Evolutionary conservation across 1,140 invertebrate species (phyloP).

Genomic region (Aphelenchoides fujianensis): DNA sequence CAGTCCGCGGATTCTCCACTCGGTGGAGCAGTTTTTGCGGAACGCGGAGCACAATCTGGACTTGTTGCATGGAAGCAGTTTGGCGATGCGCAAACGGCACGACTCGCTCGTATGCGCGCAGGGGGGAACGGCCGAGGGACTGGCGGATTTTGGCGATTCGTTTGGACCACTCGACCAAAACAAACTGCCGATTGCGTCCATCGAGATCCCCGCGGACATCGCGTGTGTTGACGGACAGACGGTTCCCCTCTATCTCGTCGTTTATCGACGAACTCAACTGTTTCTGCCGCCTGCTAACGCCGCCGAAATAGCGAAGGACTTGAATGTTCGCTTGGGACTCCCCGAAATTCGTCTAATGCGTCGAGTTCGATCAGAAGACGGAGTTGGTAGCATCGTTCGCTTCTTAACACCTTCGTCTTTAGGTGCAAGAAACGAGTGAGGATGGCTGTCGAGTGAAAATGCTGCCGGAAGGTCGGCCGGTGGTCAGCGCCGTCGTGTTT

Average conservation of each 20-base stretch:
- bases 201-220: not conserved
- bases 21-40: not conserved
- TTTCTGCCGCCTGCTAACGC: not conserved
- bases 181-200: not conserved
- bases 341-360: not conserved
- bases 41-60: conserved; percentile 6
- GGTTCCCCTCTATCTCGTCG: not conserved
- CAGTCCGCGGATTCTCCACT: not conserved
- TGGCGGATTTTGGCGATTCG: not conserved
- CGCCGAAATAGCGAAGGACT: no score
- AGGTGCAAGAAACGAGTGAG: not conserved
- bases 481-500: not conserved
- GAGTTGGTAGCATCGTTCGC: no score
- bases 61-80: not conserved
- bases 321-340: not conserved
- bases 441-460: not conserved
- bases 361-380: not conserved
- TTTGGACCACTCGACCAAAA: not conserved
- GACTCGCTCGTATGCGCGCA: no score
- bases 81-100: conserved; percentile 4
- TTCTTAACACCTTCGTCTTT: no score
- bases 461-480: not conserved
- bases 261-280: not conserved
- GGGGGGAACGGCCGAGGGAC: no score
- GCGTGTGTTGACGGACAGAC: not conserved